Conservation (phyloP, 2,113 vertebrate genomes). For the Neomonachus schauinslandi region DNA sequence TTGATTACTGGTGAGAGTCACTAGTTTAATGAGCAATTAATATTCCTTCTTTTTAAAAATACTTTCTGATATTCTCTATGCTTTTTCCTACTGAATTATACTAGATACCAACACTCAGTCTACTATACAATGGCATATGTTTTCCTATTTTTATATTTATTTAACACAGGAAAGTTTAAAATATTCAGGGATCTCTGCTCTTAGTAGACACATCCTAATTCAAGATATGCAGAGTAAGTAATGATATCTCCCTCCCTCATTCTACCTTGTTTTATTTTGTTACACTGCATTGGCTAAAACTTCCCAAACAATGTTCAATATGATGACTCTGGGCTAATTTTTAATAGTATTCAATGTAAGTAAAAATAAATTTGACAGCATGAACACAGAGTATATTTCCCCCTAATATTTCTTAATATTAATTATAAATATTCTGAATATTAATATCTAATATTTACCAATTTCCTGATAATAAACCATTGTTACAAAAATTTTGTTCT, state of each 20-base stretch:
- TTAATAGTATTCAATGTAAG: neutral
- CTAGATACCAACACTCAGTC: neutral
- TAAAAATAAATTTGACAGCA: neutral
- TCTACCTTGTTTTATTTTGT: neutral
- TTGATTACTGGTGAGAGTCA: neutral
- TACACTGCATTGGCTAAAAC: neutral
- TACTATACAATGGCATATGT: neutral
- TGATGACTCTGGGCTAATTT: neutral
- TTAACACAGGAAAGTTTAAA: conserved; percentile 20
- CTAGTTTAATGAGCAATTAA: neutral
- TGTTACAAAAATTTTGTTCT: neutral
- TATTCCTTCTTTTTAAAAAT: neutral
- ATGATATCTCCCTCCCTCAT: neutral
- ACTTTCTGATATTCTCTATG: neutral
- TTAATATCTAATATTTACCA: neutral
- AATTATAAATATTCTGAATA: neutral
- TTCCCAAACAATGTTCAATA: neutral
- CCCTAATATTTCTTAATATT: neutral
- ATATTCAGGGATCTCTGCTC: neutral
- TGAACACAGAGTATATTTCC: conserved; percentile 7
- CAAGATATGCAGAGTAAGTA: neutral
- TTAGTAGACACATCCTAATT: neutral
- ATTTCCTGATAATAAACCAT: neutral
- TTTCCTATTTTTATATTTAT: conserved; percentile 10
- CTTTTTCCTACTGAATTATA: neutral